Base-by-base conservation (phyloP, 2,113 vertebrate species). In the Stercorarius parasiticus region DNA sequence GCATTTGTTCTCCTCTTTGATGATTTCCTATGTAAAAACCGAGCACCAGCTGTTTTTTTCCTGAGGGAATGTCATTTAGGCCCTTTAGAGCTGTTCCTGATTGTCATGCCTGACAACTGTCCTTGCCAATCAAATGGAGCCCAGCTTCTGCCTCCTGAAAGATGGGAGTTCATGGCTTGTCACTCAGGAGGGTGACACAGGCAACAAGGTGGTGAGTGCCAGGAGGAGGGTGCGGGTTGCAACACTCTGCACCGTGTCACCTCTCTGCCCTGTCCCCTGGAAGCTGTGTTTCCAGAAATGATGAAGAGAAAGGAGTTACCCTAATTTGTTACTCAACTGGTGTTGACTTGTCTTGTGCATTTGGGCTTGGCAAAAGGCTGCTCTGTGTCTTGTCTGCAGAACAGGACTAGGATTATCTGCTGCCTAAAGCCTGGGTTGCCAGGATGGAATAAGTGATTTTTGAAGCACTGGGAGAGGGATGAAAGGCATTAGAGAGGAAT, bases 121-220 rank as follows among this genome's bases (percentile, higher is more conserved):
- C 16, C 30, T 74, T 5, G 7, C 2, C 4, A 58, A 53, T 22
- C 42, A 62, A 62, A 52, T 0, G 2, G 26, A 87, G 15, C 17
- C 15, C 36, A 66, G 10, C 5, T 49, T 82, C 74, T 90, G 23
- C 53, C 70, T 82, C 64, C 53, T n/a, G 14, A 59, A 82, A 49
- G 18, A n/a, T 17, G 19, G 13, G 21, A 70, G 16, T 49, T 64
- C 47, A 9, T 13, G 36, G 13, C 53, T 72, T 3, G 0, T 70
- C 29, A 21, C 47, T 16, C 11, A 11, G 19, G 8, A 49, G 34
- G 50, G 30, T 62, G 11, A 23, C 56, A 12, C 0, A 0, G 26
- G 4, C 3, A 82, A 6, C 40, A 43, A 80, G 23, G 8, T 2
- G 3, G 13, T 0, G 2, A 78, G n/a, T 81, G 36, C 30, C 17